A percentile compares a stretch with the other conserved stretches of the same genome.
phyloP scores from a whole-genome alignment of 2,888 invertebrate species.

The Stomorhina lunata region DNA sequence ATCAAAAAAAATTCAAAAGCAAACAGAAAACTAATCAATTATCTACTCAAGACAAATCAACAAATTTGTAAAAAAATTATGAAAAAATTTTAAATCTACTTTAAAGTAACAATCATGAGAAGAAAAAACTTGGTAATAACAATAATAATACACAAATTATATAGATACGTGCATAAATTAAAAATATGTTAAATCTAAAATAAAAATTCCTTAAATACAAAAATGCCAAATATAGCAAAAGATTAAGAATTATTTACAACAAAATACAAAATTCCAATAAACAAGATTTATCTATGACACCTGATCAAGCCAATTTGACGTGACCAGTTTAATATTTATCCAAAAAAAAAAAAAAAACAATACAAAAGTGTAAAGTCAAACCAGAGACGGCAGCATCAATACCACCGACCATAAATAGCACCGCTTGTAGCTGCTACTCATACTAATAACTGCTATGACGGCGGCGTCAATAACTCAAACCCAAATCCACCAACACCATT shows the following conservation, averaged over 20 bases:
- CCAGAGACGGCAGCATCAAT: not conserved
- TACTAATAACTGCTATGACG: not conserved
- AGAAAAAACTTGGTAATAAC: not conserved
- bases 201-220: not conserved
- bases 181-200: not conserved
- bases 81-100: not conserved
- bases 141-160: not conserved
- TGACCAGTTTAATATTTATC: slow-evolving; percentile 46
- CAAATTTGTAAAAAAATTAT: slow-evolving; percentile 28
- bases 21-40: slow-evolving; percentile 14
- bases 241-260: slow-evolving; percentile 50
- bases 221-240: slow-evolving; percentile 8
- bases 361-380: no score
- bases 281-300: slow-evolving; percentile 65
- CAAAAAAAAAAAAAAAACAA: slow-evolving; percentile 1
- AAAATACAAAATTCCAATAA: slow-evolving; percentile 52
- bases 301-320: slow-evolving; percentile 63
- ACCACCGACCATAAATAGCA: slow-evolving; percentile 4
- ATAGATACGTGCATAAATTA: not conserved
- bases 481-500: not conserved
- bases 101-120: not conserved
- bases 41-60: slow-evolving; percentile 29
- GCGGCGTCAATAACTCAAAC: slow-evolving; percentile 21
- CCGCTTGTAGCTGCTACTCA: not conserved
- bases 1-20: slow-evolving; percentile 1